phyloP scores from a whole-genome alignment of 37 sponge, comb jelly and placozoan genomes.

The Beroe ovata region DNA sequence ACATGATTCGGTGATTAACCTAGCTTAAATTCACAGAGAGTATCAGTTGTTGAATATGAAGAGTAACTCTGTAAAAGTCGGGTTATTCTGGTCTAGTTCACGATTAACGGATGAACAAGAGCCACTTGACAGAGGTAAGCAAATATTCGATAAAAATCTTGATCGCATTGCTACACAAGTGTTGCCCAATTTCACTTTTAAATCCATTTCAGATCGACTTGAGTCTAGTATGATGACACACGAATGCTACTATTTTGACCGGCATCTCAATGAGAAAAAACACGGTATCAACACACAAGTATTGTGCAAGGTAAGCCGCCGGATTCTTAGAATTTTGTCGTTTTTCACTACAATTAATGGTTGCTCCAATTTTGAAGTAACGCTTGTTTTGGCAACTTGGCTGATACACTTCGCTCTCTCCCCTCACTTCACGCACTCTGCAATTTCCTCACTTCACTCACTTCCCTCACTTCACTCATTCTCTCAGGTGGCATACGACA shows the following conservation, averaged over 20 bases:
- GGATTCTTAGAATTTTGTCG: too few relatives aligned
- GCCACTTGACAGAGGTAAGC: not conserved
- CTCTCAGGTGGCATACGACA: conserved; percentile 27
- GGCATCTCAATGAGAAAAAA: not conserved
- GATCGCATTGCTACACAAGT: too few relatives aligned
- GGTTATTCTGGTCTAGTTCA: not conserved
- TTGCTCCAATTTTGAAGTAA: too few relatives aligned
- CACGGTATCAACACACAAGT: conserved; percentile 6
- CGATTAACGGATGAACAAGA: not conserved
- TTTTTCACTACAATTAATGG: too few relatives aligned
- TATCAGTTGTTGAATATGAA: conserved; percentile 4
- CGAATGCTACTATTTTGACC: conserved; percentile 21
- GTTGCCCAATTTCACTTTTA: too few relatives aligned
- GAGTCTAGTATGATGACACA: not conserved
- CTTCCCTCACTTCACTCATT: not conserved
- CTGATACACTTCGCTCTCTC: too few relatives aligned
- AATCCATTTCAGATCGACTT: conserved; percentile 31
- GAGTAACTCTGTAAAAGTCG: conserved; percentile 11
- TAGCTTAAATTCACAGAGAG: not conserved
- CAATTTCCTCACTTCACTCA: too few relatives aligned
- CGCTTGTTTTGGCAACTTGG: too few relatives aligned
- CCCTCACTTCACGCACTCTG: too few relatives aligned
- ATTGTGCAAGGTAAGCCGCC: conserved; percentile 44
- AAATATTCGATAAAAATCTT: too few relatives aligned
- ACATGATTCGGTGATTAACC: too few relatives aligned